Evolutionary conservation across 2,888 invertebrate species (phyloP).

Genomic region (Balanococcus diminutus): DNA sequence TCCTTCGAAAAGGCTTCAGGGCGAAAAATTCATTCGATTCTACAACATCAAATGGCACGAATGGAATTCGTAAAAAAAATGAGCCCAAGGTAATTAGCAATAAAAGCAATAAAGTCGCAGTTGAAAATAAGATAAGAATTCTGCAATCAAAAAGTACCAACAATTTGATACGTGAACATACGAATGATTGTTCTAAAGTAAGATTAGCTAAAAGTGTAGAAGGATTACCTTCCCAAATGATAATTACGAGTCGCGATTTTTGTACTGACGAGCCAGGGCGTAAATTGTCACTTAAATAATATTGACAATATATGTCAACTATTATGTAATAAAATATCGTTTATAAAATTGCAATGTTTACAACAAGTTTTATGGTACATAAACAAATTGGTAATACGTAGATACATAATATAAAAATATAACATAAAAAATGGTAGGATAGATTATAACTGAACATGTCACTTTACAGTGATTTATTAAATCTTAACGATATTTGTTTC

Average conservation of each 20-base stretch:
- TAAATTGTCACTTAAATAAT: background rate
- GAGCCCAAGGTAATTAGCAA: background rate
- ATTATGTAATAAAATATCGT: background rate
- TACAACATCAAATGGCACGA: background rate
- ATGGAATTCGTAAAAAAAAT: background rate
- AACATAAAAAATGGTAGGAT: constrained; percentile 38
- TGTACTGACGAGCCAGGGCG: background rate
- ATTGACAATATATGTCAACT: background rate
- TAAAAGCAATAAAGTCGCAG: background rate
- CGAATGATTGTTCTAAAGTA: background rate
- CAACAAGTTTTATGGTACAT: background rate
- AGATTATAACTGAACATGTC: background rate
- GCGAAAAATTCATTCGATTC: background rate
- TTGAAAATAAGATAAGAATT: background rate
- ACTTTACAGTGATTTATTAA: background rate
- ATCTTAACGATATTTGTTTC: background rate
- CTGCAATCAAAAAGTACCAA: constrained; percentile 4
- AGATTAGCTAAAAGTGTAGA: constrained; percentile 33
- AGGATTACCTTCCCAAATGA: background rate
- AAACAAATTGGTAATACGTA: constrained; percentile 26
- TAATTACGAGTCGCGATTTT: background rate
- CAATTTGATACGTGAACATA: background rate
- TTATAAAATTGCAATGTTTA: constrained; percentile 5
- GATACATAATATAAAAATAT: constrained; percentile 3
- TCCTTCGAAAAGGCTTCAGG: background rate